phyloP scores from a whole-genome alignment of 2,888 invertebrate species.

The Tinea trinotella region DNA sequence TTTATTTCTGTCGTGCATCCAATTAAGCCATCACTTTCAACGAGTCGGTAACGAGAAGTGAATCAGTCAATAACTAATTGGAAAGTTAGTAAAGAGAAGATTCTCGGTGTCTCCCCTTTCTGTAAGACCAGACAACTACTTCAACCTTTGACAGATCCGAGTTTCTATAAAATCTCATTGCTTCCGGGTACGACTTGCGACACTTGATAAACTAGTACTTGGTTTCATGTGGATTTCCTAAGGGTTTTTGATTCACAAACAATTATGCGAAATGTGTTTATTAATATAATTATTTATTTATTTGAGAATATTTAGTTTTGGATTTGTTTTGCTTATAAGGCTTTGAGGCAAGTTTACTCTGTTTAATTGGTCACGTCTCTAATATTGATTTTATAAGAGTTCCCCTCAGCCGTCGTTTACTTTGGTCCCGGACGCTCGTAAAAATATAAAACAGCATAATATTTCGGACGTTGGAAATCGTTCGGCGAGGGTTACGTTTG shows the following conservation, averaged over 20 bases:
- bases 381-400: constrained; percentile 40
- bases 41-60: constrained; percentile 36
- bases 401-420: constrained; percentile 31
- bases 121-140: constrained; percentile 6
- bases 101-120: constrained; percentile 21
- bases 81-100: constrained; percentile 24
- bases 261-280: neutral
- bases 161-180: constrained; percentile 12
- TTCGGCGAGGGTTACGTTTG: constrained; percentile 39
- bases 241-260: neutral
- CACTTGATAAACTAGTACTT: neutral
- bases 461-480: constrained; percentile 39
- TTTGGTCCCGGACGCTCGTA: constrained; percentile 36
- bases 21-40: constrained; percentile 15
- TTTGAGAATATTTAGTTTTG: neutral
- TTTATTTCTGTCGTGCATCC: constrained; percentile 10
- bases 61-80: constrained; percentile 36
- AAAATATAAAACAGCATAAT: constrained; percentile 47
- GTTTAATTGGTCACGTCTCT: constrained; percentile 34
- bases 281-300: neutral
- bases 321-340: neutral
- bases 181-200: neutral
- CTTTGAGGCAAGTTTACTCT: constrained; percentile 21
- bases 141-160: constrained; percentile 8
- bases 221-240: neutral